Percentiles rank a stretch among this genome's conserved stretches.
phyloP scores from a whole-genome alignment of 2,113 vertebrate species.

The Takifugu bimaculatus region DNA sequence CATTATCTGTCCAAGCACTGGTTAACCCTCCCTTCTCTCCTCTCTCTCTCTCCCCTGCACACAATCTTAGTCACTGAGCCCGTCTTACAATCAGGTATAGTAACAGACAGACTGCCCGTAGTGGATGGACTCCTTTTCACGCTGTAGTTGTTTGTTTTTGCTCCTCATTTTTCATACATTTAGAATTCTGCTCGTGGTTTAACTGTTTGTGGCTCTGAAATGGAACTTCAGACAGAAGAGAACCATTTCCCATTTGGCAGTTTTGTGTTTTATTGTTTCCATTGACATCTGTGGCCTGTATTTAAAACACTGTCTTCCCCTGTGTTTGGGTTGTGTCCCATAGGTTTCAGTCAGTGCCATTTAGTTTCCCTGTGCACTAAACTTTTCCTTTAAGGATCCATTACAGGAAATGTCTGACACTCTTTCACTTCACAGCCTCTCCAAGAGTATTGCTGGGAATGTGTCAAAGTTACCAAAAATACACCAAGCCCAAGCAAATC shows the following conservation, averaged over 20 bases:
- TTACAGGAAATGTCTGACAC: not conserved
- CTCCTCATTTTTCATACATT: constrained; percentile 31
- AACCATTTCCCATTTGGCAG: constrained; percentile 40
- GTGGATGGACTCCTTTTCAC: constrained; percentile 33
- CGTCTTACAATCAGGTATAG: constrained; percentile 98
- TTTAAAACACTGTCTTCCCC: constrained; percentile 23
- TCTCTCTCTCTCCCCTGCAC: constrained; percentile 63
- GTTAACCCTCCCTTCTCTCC: constrained; percentile 65
- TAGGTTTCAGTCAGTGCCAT: constrained; percentile 4
- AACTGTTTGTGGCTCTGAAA: constrained; percentile 13
- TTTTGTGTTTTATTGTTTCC: not conserved
- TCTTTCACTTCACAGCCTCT: constrained; percentile 76
- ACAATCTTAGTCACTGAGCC: constrained; percentile 92
- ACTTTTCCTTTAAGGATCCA: not conserved
- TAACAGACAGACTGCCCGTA: constrained; percentile 55
- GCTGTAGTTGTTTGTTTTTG: constrained; percentile 28
- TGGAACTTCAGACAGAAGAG: constrained; percentile 10
- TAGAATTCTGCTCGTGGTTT: constrained; percentile 47
- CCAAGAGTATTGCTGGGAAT: constrained; percentile 91
- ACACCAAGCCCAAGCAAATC: constrained; percentile 87
- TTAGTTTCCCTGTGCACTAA: not conserved
- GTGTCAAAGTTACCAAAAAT: constrained; percentile 95
- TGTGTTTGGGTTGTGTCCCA: constrained; percentile 10
- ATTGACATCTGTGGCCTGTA: not conserved
- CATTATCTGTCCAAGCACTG: constrained; percentile 56